Percentiles rank a stretch among this genome's conserved stretches.
Conservation (phyloP, 2,888 invertebrate species). For the Diarsia rubi region DNA sequence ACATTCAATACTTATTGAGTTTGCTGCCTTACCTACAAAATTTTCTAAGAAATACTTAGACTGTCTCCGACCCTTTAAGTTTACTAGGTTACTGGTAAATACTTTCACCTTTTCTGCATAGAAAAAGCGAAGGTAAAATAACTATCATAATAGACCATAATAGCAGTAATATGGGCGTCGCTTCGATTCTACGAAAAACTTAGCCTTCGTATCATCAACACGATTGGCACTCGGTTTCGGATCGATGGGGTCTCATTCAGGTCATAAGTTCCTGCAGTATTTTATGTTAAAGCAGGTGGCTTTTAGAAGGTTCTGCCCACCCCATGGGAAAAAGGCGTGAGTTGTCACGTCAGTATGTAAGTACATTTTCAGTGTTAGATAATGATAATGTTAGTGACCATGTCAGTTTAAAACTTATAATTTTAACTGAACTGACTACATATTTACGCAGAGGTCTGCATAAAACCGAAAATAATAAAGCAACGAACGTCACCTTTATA, state of each 20-base stretch:
- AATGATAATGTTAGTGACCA: no score
- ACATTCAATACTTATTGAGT: background rate
- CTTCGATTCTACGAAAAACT: slow-evolving; percentile 36
- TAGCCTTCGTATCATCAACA: slow-evolving; percentile 27
- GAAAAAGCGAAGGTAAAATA: slow-evolving; percentile 1
- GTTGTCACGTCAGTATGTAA: no score
- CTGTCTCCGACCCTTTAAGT: background rate
- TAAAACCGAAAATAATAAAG: background rate
- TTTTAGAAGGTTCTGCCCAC: no score
- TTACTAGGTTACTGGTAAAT: slow-evolving; percentile 10
- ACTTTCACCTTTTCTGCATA: slow-evolving; percentile 4
- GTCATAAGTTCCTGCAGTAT: background rate
- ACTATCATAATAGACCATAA: slow-evolving; percentile 9
- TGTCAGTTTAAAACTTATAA: no score
- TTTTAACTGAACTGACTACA: background rate
- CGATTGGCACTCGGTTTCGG: slow-evolving; percentile 28
- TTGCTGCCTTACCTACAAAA: background rate
- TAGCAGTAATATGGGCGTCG: slow-evolving; percentile 13
- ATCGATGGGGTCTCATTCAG: slow-evolving; percentile 16
- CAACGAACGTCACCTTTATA: background rate
- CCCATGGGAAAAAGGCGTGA: no score
- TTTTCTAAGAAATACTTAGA: background rate
- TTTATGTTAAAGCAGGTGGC: background rate
- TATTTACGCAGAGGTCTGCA: no score
- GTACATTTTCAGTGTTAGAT: no score